Percentiles rank a stretch among this genome's conserved stretches.
Evolutionary conservation across 2,888 invertebrate species (phyloP).

Genomic region (Eudemis profundana): DNA sequence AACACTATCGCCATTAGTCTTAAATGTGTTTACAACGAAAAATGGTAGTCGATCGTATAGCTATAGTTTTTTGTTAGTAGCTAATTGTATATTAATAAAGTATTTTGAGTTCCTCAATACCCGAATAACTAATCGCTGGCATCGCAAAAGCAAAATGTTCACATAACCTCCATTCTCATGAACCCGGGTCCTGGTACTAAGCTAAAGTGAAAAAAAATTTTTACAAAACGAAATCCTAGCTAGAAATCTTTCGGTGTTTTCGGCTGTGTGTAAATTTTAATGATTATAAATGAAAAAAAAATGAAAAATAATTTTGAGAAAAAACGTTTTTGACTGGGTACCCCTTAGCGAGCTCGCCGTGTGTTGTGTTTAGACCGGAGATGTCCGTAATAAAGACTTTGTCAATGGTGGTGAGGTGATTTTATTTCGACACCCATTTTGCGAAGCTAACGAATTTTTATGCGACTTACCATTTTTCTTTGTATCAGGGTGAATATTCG

Average conservation of each 20-base stretch:
- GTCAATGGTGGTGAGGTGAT: slow-evolving; percentile 70
- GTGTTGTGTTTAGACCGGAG: slow-evolving; percentile 71
- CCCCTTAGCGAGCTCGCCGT: slow-evolving; percentile 68
- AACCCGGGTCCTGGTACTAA: slow-evolving; percentile 66
- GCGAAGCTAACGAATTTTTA: slow-evolving; percentile 71
- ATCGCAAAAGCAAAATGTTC: slow-evolving; percentile 86
- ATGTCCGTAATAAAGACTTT: slow-evolving; percentile 81
- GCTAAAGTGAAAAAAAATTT: slow-evolving; percentile 64
- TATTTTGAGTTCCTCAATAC: slow-evolving; percentile 26
- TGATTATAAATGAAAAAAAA: slow-evolving; percentile 69
- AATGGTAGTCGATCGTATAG: slow-evolving; percentile 77
- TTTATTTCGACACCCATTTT: slow-evolving; percentile 66
- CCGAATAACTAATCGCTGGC: slow-evolving; percentile 71
- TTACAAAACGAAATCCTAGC: slow-evolving; percentile 71
- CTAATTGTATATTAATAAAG: slow-evolving; percentile 53
- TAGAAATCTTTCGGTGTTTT: slow-evolving; percentile 82
- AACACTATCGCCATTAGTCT: slow-evolving; percentile 65
- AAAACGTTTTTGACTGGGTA: slow-evolving; percentile 74
- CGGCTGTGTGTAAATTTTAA: slow-evolving; percentile 84
- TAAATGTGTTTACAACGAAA: slow-evolving; percentile 76
- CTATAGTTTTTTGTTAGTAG: slow-evolving; percentile 67
- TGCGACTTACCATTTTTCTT: slow-evolving; percentile 79
- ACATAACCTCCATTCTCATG: slow-evolving; percentile 74
- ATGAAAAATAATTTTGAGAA: slow-evolving; percentile 80
- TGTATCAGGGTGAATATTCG: slow-evolving; percentile 50